Evolutionary conservation across 2,888 invertebrate species (phyloP), one percentile per base, ranked within the genome.

Genomic region (Gymnosoma rotundatum): DNA sequence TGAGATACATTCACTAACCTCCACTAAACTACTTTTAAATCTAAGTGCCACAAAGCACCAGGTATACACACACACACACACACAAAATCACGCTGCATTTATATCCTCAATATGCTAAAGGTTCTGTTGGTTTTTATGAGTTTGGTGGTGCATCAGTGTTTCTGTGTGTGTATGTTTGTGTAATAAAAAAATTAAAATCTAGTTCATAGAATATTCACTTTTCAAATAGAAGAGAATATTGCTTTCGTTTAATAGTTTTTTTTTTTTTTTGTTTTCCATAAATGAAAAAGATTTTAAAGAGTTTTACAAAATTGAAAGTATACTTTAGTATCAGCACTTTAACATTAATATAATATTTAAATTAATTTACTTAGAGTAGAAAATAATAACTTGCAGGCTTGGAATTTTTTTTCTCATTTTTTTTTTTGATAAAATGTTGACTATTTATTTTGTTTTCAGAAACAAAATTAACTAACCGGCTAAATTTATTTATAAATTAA

Each of bases 201-300:
- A 75, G 75, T 75, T 58, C 74, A 75, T 81, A 75, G 69, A 81
- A 81, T 81, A 75, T 75, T 75, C 81, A 75, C 75, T 75, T 81
- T 81, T 70, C 12, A 75, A 70, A 81, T 52, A n/a, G 21, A n/a
- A 21, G 4, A 64, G 58, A 64, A 75, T 75, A 60, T 60, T 63
- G 25, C 25, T 67, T 60, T 58, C 8, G 1, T 67, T 67, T 60
- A 32, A 60, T 32, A 36, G 25, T 70, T 45, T 63, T 76, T 14
- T 76, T 18, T 21, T 45, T 76, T 76, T 12, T 76, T 14, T 76
- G 25, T 21, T 45, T n/a, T 20, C 25, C 61, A 50, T 45, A 32
- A 61, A 54, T 38, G 56, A 20, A 25, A 18, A 56, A 50, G 56
- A 48, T 21, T 81, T 75, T 66, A 58, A 73, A 80, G 54, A 52